Percentiles rank a stretch among this genome's conserved stretches.
phyloP scores from a whole-genome alignment of 2,888 invertebrate genomes.

The Drosophila koepferae region DNA sequence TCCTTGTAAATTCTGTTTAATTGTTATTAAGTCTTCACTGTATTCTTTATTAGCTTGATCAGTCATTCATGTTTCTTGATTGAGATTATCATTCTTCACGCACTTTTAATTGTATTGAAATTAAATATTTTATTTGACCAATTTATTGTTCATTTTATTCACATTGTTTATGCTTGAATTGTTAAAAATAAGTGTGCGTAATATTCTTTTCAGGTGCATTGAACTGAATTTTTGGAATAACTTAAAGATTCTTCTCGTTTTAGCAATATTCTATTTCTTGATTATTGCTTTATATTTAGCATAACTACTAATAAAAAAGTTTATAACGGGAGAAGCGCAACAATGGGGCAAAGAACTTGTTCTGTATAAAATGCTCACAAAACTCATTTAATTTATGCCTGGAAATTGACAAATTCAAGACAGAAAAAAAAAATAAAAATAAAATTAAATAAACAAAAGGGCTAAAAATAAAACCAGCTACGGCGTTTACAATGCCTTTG shows the following conservation, averaged over 20 bases:
- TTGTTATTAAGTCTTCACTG: conserved; percentile 19
- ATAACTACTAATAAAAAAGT: not conserved
- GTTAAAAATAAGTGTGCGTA: not conserved
- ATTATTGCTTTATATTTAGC: conserved; percentile 1
- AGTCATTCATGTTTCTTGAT: not conserved
- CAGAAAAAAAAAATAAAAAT: not conserved
- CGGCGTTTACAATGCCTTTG: conserved; percentile 57
- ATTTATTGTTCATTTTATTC: conserved; percentile 4
- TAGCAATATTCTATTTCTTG: conserved; percentile 1
- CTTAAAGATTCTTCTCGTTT: not conserved
- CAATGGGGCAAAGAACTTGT: conserved; percentile 9
- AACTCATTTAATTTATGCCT: conserved; percentile 16
- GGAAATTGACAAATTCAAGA: conserved; percentile 19
- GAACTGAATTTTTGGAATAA: not conserved
- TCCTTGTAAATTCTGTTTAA: conserved; percentile 30
- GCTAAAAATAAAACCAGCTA: conserved; percentile 60
- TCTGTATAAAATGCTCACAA: conserved; percentile 1
- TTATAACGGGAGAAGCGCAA: not conserved
- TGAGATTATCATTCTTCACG: not conserved
- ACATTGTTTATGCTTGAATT: not conserved
- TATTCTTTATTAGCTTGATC: not conserved
- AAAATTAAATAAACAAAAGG: conserved; percentile 41
- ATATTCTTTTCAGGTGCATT: not conserved
- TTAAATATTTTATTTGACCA: not conserved
- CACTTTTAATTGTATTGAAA: not conserved